These are phyloP conservation scores for Hipparchia semele DNA, from an alignment of 2,888 invertebrate species.

Conservation along the genomic window DNA sequence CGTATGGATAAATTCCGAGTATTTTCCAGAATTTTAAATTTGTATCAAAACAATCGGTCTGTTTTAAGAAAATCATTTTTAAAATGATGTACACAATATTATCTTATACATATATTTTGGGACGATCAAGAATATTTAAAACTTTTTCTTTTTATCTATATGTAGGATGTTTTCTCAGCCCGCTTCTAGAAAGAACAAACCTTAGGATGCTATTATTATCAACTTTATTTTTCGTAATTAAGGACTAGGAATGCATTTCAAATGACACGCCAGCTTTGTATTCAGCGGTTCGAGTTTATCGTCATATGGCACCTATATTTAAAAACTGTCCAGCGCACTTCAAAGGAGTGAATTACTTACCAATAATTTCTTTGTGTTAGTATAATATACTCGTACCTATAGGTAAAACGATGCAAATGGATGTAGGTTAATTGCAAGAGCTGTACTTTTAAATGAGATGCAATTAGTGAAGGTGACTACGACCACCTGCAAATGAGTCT, in stretches of 20 bases:
- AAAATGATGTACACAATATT: neutral
- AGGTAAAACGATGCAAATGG: slow-evolving; percentile 40
- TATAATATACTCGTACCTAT: neutral
- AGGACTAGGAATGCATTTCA: slow-evolving; percentile 12
- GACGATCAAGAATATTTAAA: slow-evolving; percentile 6
- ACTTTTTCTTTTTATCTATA: neutral
- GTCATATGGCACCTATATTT: slow-evolving; percentile 23
- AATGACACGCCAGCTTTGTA: slow-evolving; percentile 29
- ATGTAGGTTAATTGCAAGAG: slow-evolving; percentile 47
- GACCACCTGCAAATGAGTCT: slow-evolving; percentile 44
- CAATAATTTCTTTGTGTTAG: slow-evolving; percentile 30
- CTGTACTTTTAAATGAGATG: slow-evolving; percentile 46
- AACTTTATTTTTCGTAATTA: slow-evolving; percentile 29
- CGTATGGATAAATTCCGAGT: slow-evolving; percentile 53
- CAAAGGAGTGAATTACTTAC: slow-evolving; percentile 35
- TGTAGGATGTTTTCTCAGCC: neutral
- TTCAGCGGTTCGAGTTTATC: slow-evolving; percentile 17
- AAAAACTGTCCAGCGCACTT: slow-evolving; percentile 33
- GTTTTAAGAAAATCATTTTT: slow-evolving; percentile 40
- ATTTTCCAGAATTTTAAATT: slow-evolving; percentile 57
- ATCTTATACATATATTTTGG: neutral
- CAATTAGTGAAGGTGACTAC: slow-evolving; percentile 47
- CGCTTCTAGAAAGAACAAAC: neutral
- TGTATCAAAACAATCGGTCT: slow-evolving; percentile 57
- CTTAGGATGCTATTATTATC: neutral